Evolutionary conservation across 2,888 invertebrate species (phyloP), one percentile per base, ranked within the genome.

Genomic region (Cephus spinipes): DNA sequence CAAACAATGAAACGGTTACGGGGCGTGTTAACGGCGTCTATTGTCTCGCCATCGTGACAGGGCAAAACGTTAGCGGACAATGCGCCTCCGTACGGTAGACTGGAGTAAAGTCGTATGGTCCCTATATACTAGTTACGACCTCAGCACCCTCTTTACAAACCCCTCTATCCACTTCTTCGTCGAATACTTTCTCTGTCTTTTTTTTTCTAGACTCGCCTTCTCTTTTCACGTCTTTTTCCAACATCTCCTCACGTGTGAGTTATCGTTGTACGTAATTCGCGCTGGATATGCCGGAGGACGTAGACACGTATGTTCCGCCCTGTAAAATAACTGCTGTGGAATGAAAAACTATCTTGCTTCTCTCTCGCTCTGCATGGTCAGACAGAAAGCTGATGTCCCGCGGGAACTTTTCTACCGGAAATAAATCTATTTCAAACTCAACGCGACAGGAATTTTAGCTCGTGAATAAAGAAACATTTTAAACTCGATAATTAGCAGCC

Each of bases 1-100:
- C 83, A 87, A 89, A 89, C 89, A 89, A 89, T 90, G 87, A 89
- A 87, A 88, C 85, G 85, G 88, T 89, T 87, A 88, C 86, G 83
- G 84, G 83, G 83, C 87, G 86, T 87, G 88, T 89, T 89, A 88
- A 87, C 87, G 85, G 87, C 82, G 79, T 80, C 86, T 84, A 89
- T 90, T 90, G 89, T 89, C 87, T 88, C 83, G 80, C 79, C 81
- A 78, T 82, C 79, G 79, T 80, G 82, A 85, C 85, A 85, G 81
- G 83, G 81, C 82, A 84, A 85, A 85, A 87, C 85, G 85, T 83
- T 85, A 78, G 80, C 82, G 83, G 83, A 86, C 87, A 85, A 86
- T 86, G 85, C 74, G 85, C 83, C 86, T 85, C 82, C 84, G 71
- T 73, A 73, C 78, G 74, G 30, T 33, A 74, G 85, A 84, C 83